Conservation (phyloP, 2,113 vertebrate species). For the Phasianus colchicus region DNA sequence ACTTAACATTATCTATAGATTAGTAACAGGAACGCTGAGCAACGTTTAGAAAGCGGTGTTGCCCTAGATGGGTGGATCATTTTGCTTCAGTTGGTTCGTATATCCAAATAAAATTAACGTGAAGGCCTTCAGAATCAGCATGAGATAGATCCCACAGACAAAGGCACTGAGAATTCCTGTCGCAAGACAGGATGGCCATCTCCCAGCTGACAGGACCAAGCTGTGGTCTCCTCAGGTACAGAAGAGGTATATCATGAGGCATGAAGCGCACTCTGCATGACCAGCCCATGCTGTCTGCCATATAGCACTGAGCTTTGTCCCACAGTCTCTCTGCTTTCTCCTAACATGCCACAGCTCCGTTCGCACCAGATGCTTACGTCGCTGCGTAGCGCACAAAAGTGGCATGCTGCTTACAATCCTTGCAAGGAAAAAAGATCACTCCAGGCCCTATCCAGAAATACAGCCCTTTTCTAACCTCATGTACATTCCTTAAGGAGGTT, state of each 20-base stretch:
- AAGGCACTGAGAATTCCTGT: not conserved
- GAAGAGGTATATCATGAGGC: not conserved
- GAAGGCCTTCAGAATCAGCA: not conserved
- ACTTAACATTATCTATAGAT: not conserved
- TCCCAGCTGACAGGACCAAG: not conserved
- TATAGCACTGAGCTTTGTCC: not conserved
- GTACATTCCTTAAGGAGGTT: not conserved
- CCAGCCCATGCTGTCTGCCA: not conserved
- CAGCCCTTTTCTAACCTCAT: not conserved
- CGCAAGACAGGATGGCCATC: not conserved
- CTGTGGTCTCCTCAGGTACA: not conserved
- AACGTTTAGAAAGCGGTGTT: not conserved
- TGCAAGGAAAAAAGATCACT: not conserved
- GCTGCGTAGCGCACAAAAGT: not conserved
- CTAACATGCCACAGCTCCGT: not conserved
- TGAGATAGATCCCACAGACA: not conserved
- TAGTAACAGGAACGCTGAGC: not conserved
- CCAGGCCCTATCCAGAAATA: not conserved
- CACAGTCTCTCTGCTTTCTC: not conserved
- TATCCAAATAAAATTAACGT: not conserved
- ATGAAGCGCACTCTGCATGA: not conserved
- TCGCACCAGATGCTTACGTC: rapidly evolving
- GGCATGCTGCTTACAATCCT: not conserved
- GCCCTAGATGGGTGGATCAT: not conserved
- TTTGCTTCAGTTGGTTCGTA: not conserved